Evolutionary conservation across 2,888 invertebrate species (phyloP), one percentile per base, ranked within the genome.

Genomic region (Pandemis heparana): DNA sequence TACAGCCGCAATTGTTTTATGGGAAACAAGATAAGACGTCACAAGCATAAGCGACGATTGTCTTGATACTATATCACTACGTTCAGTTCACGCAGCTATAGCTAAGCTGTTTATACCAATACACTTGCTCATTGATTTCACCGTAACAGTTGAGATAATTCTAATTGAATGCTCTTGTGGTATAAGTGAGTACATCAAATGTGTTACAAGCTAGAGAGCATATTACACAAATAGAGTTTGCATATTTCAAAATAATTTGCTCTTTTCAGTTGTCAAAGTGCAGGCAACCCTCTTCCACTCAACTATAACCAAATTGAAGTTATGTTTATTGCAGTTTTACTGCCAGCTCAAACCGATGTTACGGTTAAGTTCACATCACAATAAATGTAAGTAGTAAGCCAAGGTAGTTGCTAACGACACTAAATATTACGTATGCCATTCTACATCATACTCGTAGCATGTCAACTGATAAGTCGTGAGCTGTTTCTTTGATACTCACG

Each of bases 391-490:
- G 48, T 48, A 32, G 6, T 23, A 56, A 9, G 23, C 38, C 12
- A 32, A 32, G 23, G 32, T 56, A 23, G 16, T 63, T 41, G 16
- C 56, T 32, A 63, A 65, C 56, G 43, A 32, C 56, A 64, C 16
- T 46, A 71, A 65, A 65, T 64, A 65, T 65, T 65, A 18, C 18
- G 53, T 46, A 67, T 53, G 61, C 51, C 41, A 46, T 46, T 12
- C 71, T 51, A 41, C 41, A 51, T 51, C 60, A 32, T 38, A 64
- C 59, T 43, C 43, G 12, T 43, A 12, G 43, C 43, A 41, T 62
- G 71, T 67, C 71, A 72, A 67, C 53, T 62, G 67, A 63, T 62
- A 68, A 68, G 56, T 72, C 72, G 67, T 72, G 67, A 72, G 62
- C 68, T 56, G 67, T 53, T 62, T 72, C 62, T 68, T 72, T 72